Conservation (phyloP, 2,888 invertebrate species). For the Boloria selene region DNA sequence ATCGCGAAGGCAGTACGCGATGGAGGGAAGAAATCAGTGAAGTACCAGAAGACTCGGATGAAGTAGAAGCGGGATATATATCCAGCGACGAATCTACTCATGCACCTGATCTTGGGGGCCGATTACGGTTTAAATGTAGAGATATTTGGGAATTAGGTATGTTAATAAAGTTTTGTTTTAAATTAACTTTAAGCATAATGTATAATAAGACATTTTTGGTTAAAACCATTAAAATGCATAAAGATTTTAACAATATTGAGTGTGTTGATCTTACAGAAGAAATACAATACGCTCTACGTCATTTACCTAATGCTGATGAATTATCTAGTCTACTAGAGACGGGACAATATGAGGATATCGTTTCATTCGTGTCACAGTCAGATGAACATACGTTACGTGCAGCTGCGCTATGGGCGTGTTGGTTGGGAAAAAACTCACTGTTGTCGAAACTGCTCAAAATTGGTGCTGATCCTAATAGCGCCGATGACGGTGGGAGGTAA, state of each 20-base stretch:
- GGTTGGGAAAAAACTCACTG: constrained; percentile 82
- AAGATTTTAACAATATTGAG: neutral
- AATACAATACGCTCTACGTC: constrained; percentile 61
- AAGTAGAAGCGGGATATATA: constrained; percentile 70
- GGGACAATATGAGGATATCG: constrained; percentile 70
- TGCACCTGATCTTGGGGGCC: constrained; percentile 72
- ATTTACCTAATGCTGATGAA: constrained; percentile 74
- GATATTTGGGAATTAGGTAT: constrained; percentile 77
- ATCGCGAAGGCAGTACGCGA: constrained; percentile 63
- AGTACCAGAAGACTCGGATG: constrained; percentile 68
- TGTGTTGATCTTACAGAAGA: constrained; percentile 57
- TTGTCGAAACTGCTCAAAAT: constrained; percentile 78
- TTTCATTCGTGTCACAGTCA: constrained; percentile 56
- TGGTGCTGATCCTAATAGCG: constrained; percentile 84
- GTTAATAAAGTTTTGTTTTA: neutral
- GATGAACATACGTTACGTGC: constrained; percentile 69
- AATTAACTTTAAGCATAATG: neutral
- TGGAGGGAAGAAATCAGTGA: constrained; percentile 72
- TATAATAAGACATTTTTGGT: neutral
- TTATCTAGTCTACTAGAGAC: constrained; percentile 65
- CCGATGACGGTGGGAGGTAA: constrained; percentile 87
- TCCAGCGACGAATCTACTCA: constrained; percentile 82
- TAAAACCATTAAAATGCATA: neutral
- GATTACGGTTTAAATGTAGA: constrained; percentile 67
- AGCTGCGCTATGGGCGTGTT: constrained; percentile 83